A percentile compares a stretch with the other conserved stretches of the same genome.
phyloP scores from a whole-genome alignment of 2,797 vertebrate species.

The Sebastes jordani region DNA sequence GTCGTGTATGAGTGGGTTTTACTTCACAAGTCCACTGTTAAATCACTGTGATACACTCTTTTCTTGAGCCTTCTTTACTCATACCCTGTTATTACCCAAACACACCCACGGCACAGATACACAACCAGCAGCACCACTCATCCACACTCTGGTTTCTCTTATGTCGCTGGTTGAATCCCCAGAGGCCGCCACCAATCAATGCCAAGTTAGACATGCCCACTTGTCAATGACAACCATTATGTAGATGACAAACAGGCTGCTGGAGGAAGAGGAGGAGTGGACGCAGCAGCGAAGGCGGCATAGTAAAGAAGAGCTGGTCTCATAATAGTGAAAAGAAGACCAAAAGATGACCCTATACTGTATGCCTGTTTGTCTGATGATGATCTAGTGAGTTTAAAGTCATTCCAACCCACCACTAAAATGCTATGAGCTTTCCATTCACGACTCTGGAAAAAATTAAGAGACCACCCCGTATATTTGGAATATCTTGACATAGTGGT shows the following conservation, averaged over 20 bases:
- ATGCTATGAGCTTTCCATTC: constrained; percentile 27
- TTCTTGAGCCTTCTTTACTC: constrained; percentile 10
- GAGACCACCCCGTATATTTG: constrained; percentile 19
- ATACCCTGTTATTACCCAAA: constrained; percentile 19
- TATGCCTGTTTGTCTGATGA: background rate
- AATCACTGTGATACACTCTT: background rate
- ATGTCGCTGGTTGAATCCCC: constrained; percentile 25
- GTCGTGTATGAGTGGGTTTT: background rate
- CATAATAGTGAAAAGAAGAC: background rate
- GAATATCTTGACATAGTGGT: constrained; percentile 7
- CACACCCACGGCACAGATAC: background rate
- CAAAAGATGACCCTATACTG: background rate
- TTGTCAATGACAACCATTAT: constrained; percentile 54
- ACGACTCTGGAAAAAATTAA: constrained; percentile 31
- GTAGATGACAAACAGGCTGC: constrained; percentile 33
- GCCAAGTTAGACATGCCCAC: constrained; percentile 52
- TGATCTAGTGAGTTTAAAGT: constrained; percentile 19
- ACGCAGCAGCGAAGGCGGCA: background rate
- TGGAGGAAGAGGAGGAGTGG: background rate
- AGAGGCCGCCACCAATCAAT: constrained; percentile 50
- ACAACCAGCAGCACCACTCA: constrained; percentile 9
- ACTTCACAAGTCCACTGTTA: background rate
- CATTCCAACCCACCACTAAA: constrained; percentile 18
- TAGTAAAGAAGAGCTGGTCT: background rate
- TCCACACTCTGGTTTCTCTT: background rate